phyloP scores from a whole-genome alignment of 2,797 vertebrate genomes.

The Bucorvus abyssinicus region DNA sequence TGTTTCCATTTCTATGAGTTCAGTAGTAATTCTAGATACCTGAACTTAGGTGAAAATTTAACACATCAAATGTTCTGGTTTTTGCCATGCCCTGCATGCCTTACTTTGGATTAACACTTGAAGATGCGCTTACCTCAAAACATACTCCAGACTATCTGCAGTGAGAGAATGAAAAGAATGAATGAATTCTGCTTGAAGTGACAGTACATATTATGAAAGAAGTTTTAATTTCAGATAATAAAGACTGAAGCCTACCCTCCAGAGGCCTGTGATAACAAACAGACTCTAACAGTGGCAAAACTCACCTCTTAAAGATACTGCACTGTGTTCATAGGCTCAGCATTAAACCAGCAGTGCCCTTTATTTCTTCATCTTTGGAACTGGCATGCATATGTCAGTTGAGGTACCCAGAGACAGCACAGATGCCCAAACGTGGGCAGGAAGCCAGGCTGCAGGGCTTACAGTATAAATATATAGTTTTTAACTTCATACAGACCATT shows the following conservation, averaged over 20 bases:
- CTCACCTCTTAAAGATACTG: neutral
- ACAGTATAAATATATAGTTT: constrained; percentile 65
- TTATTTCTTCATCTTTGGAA: constrained; percentile 51
- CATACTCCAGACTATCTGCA: neutral
- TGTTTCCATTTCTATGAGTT: neutral
- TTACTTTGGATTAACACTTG: neutral
- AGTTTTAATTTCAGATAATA: constrained; percentile 46
- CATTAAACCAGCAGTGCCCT: constrained; percentile 48
- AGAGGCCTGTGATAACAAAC: constrained; percentile 29
- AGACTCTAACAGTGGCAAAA: constrained; percentile 23
- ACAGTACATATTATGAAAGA: constrained; percentile 14
- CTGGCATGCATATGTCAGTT: constrained; percentile 38
- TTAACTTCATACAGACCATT: constrained; percentile 50
- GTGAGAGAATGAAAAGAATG: constrained; percentile 1
- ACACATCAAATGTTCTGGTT: neutral
- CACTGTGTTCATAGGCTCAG: neutral
- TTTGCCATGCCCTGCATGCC: neutral
- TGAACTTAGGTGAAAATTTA: neutral
- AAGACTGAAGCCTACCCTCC: constrained; percentile 3
- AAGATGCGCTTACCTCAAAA: neutral
- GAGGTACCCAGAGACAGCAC: constrained; percentile 67
- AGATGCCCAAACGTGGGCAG: constrained; percentile 65
- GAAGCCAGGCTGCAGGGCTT: constrained; percentile 56
- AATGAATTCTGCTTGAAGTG: constrained; percentile 41
- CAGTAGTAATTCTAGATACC: neutral